Percentiles rank a stretch among this genome's conserved stretches.
phyloP scores from a whole-genome alignment of 2,888 invertebrate species.

The Drosophila greeni region DNA sequence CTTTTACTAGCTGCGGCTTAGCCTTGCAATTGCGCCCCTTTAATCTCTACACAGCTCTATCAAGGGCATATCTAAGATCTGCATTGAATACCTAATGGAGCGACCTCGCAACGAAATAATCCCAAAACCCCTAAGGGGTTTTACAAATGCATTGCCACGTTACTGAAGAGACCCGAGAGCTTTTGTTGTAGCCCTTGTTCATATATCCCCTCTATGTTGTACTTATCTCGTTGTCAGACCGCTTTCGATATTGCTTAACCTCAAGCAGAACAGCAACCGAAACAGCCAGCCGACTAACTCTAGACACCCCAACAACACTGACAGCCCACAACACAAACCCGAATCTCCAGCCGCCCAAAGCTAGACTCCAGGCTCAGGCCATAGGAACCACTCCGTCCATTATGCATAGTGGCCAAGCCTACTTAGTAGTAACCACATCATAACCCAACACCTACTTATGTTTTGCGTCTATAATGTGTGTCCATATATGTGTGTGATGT shows the following conservation, averaged over 20 bases:
- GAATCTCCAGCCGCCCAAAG: slow-evolving; percentile 31
- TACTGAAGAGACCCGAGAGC: background rate
- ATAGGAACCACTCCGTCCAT: slow-evolving; percentile 39
- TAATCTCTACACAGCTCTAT: background rate
- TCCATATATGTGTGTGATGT: slow-evolving; percentile 33
- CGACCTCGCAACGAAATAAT: background rate
- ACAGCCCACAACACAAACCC: slow-evolving; percentile 36
- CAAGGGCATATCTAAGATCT: background rate
- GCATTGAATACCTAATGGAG: too few relatives aligned
- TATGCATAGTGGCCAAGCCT: slow-evolving; percentile 13
- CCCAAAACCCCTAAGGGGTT: background rate
- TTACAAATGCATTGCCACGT: background rate
- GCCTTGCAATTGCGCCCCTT: background rate
- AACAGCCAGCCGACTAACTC: slow-evolving; percentile 38
- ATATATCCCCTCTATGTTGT: slow-evolving; percentile 53
- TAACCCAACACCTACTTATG: slow-evolving; percentile 26
- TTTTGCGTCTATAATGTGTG: slow-evolving; percentile 39
- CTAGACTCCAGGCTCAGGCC: slow-evolving; percentile 16
- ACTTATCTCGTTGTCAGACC: slow-evolving; percentile 62
- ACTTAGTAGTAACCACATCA: slow-evolving; percentile 10
- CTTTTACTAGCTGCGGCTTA: background rate
- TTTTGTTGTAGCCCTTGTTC: background rate
- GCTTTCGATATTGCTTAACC: slow-evolving; percentile 64
- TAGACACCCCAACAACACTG: slow-evolving; percentile 33
- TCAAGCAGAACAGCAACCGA: slow-evolving; percentile 38